phyloP scores from a whole-genome alignment of 2,113 vertebrate species.

The Mohoua ochrocephala region DNA sequence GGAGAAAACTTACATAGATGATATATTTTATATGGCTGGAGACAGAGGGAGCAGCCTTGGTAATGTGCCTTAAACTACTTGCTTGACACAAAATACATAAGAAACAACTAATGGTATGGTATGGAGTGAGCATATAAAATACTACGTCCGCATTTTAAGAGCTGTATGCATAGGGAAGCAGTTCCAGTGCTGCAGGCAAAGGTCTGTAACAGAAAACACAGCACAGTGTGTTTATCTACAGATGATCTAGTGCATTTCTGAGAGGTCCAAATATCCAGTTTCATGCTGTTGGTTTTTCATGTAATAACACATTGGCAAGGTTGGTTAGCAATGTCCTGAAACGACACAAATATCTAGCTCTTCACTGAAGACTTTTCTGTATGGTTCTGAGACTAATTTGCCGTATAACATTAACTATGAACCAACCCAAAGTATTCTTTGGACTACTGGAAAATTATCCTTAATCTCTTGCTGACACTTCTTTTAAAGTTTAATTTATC shows the following conservation, averaged over 20 bases:
- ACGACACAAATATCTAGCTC: neutral
- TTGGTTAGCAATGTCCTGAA: neutral
- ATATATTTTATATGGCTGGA: neutral
- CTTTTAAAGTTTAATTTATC: neutral
- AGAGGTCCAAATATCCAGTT: neutral
- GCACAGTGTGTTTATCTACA: neutral
- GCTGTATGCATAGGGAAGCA: neutral
- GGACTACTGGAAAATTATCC: neutral
- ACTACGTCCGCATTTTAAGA: neutral
- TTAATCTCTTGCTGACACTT: neutral
- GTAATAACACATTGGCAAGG: neutral
- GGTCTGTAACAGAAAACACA: neutral
- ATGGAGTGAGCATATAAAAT: neutral
- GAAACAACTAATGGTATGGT: neutral
- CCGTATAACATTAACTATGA: neutral
- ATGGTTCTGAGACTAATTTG: neutral
- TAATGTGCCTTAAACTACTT: neutral
- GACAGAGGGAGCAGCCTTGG: neutral
- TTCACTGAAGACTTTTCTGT: neutral
- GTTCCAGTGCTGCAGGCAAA: neutral
- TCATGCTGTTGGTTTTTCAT: neutral
- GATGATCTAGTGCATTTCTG: neutral
- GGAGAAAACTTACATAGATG: neutral
- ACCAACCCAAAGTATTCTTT: neutral
- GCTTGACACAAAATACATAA: neutral